Conservation (phyloP, 2,113 vertebrate genomes). For the Cairina moschata region DNA sequence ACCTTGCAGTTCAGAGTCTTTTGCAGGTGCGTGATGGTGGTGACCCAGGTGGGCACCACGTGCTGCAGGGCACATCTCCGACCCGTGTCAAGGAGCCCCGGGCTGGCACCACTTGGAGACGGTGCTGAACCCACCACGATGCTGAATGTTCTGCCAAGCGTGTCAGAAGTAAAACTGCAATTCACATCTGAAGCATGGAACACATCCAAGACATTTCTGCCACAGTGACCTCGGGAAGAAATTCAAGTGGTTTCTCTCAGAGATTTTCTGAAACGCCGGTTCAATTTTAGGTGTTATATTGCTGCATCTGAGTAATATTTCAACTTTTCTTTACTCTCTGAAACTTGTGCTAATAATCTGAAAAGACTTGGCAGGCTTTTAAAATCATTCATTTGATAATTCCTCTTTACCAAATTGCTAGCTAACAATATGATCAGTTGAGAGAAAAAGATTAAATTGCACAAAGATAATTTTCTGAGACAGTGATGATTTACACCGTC, state of each 20-base stretch:
- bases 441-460: not conserved
- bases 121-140: accelerated
- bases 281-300: not conserved
- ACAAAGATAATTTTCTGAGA: not conserved
- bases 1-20: not conserved
- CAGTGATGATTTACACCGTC: not conserved
- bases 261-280: not conserved
- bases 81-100: not conserved
- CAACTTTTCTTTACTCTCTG: not conserved
- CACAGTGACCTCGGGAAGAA: not conserved
- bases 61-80: too few relatives aligned
- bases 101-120: accelerated
- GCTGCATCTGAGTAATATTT: not conserved
- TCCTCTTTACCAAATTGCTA: not conserved
- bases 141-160: not conserved
- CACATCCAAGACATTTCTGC: not conserved
- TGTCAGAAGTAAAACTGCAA: accelerated
- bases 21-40: not conserved
- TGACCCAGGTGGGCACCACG: too few relatives aligned
- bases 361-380: not conserved
- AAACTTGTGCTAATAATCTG: not conserved
- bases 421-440: not conserved
- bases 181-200: not conserved
- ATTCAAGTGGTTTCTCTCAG: accelerated
- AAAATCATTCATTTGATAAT: not conserved